Evolutionary conservation across 30 jellyfish, hydroid and myxozoan species (phyloP).

Genomic region (Cassiopea andromeda): DNA sequence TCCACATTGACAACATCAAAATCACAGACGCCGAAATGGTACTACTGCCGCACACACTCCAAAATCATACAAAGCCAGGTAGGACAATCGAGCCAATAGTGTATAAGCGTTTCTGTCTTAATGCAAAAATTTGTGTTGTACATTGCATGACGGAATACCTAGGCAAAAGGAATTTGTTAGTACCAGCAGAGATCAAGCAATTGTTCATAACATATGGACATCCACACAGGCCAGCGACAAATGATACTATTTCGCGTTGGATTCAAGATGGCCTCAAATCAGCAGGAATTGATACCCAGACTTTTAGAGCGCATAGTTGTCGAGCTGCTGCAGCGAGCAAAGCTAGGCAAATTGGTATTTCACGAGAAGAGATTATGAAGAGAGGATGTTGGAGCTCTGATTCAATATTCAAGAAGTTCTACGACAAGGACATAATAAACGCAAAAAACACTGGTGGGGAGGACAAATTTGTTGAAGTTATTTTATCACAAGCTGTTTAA

Average conservation of each 20-base stretch:
- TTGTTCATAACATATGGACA: constrained; percentile 42
- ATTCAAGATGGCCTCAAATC: constrained; percentile 18
- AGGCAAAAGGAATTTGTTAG: constrained; percentile 28
- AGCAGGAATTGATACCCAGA: constrained; percentile 34
- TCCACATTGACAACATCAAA: constrained; percentile 8
- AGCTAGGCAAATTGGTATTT: constrained; percentile 21
- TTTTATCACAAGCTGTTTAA: neutral
- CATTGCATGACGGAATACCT: constrained; percentile 7
- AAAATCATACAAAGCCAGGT: constrained; percentile 37
- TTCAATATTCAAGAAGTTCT: constrained; percentile 24
- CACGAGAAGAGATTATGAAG: constrained; percentile 17
- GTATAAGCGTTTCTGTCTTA: constrained; percentile 15
- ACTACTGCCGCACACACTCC: constrained; percentile 24
- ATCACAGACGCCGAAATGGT: constrained; percentile 27
- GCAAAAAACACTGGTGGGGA: constrained; percentile 4
- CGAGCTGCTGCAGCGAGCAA: constrained; percentile 52
- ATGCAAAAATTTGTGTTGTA: constrained; percentile 32
- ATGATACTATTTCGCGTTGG: constrained; percentile 51
- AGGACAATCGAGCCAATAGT: constrained; percentile 29
- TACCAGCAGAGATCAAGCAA: constrained; percentile 2
- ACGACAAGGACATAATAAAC: constrained; percentile 21
- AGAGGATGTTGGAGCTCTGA: constrained; percentile 19
- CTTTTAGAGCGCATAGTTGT: constrained; percentile 52
- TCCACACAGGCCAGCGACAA: constrained; percentile 43
- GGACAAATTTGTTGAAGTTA: neutral